Evolutionary conservation across 2,113 vertebrate species (phyloP).

Genomic region (Daubentonia madagascariensis): DNA sequence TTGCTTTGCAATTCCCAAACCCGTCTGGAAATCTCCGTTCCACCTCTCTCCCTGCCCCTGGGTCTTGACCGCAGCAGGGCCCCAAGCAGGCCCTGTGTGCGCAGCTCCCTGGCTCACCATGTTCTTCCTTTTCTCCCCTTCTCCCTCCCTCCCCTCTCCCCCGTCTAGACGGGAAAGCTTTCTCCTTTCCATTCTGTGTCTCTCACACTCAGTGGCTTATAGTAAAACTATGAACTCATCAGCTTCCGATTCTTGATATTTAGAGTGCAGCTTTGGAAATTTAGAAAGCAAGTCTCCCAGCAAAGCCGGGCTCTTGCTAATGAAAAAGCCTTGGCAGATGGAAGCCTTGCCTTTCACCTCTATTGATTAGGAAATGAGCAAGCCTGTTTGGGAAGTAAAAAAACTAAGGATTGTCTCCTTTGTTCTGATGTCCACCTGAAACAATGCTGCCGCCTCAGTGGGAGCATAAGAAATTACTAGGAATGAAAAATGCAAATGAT

Average conservation of each 20-base stretch:
- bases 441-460: neutral
- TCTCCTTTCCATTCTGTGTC: neutral
- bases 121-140: neutral
- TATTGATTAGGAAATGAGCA: neutral
- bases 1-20: neutral
- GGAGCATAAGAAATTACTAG: neutral
- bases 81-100: neutral
- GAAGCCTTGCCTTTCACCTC: neutral
- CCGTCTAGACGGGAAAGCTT: neutral
- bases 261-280: neutral
- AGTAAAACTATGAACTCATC: neutral
- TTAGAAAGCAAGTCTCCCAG: neutral
- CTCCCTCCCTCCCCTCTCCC: neutral
- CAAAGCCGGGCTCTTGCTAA: neutral
- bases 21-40: neutral
- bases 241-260: neutral
- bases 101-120: neutral
- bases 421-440: neutral
- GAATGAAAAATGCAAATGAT: neutral
- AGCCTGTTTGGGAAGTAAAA: neutral
- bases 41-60: neutral
- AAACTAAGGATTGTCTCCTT: neutral
- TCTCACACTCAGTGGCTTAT: neutral
- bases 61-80: neutral
- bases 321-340: neutral